Evolutionary conservation across 2,888 invertebrate species (phyloP).

Genomic region (Sinopyrophorus schimmeli): DNA sequence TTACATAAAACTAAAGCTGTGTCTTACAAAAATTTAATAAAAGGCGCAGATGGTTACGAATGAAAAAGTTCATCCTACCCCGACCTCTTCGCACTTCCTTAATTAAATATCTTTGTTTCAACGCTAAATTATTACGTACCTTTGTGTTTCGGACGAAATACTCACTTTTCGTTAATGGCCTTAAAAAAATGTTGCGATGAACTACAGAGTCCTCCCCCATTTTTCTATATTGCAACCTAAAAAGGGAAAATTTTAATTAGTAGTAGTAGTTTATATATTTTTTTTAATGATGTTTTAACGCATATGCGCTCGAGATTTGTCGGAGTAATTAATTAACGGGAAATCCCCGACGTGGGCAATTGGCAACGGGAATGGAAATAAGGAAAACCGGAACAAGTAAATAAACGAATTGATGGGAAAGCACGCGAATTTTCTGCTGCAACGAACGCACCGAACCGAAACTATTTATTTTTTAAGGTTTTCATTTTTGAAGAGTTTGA

Average conservation of each 20-base stretch:
- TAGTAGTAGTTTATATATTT: not conserved
- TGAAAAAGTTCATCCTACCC: too few species aligned
- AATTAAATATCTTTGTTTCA: too few species aligned
- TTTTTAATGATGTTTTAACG: not conserved
- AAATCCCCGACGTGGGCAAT: conserved; percentile 4
- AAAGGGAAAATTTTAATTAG: conserved; percentile 3
- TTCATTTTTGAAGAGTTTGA: not conserved
- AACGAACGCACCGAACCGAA: conserved; percentile 4
- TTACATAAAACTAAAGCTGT: too few species aligned
- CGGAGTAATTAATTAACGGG: conserved; percentile 7
- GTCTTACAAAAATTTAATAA: too few species aligned
- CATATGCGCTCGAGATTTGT: not conserved
- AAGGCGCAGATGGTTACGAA: too few species aligned
- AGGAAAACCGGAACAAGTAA: conserved; percentile 12
- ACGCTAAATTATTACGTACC: too few species aligned
- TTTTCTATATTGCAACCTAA: conserved; percentile 22
- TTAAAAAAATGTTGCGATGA: conserved; percentile 17
- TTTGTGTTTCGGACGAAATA: not conserved
- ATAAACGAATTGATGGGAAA: conserved; percentile 7
- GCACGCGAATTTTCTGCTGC: conserved; percentile 13
- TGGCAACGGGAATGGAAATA: conserved; percentile 8
- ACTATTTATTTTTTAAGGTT: not conserved
- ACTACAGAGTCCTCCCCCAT: conserved; percentile 20
- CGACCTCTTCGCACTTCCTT: too few species aligned
- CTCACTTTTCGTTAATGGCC: conserved; percentile 22